phyloP scores from a whole-genome alignment of 2,113 vertebrate species.

The Corythornis vintsioides region DNA sequence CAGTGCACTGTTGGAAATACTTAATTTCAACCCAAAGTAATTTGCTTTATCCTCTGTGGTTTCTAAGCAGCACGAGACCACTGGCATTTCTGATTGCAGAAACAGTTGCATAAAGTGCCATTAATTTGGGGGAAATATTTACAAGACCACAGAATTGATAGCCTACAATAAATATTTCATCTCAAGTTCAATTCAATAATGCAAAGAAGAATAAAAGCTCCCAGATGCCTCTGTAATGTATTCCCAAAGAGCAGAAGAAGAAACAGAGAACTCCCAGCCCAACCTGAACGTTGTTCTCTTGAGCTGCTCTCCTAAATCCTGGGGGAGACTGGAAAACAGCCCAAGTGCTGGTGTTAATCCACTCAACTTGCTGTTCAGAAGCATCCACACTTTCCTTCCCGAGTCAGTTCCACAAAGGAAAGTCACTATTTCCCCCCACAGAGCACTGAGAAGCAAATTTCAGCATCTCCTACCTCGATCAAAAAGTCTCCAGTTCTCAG shows the following conservation, averaged over 20 bases:
- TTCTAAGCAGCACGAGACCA: not conserved
- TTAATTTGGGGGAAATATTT: not conserved
- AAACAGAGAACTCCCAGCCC: not conserved
- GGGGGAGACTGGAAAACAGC: not conserved
- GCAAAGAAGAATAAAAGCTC: not conserved
- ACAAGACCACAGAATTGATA: not conserved
- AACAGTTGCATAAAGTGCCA: not conserved
- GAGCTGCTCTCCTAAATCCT: not conserved
- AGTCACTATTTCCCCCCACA: not conserved
- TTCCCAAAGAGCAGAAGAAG: not conserved
- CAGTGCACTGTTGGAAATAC: not conserved
- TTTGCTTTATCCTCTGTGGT: not conserved
- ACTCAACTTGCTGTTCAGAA: not conserved
- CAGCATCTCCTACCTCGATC: slow-evolving; percentile 87
- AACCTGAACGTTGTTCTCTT: not conserved
- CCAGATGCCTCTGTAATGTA: not conserved
- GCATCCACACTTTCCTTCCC: not conserved
- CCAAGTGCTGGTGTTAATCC: not conserved
- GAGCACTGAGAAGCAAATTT: not conserved
- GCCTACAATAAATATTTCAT: not conserved
- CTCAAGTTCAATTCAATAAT: not conserved
- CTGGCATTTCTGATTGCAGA: not conserved
- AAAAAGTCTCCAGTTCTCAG: slow-evolving; percentile 96
- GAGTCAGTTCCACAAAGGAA: not conserved
- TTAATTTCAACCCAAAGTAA: slow-evolving; percentile 6